Evolutionary conservation across 1,140 invertebrate species (phyloP), one percentile per base, ranked within the genome.

Genomic region (Aphis craccivora): DNA sequence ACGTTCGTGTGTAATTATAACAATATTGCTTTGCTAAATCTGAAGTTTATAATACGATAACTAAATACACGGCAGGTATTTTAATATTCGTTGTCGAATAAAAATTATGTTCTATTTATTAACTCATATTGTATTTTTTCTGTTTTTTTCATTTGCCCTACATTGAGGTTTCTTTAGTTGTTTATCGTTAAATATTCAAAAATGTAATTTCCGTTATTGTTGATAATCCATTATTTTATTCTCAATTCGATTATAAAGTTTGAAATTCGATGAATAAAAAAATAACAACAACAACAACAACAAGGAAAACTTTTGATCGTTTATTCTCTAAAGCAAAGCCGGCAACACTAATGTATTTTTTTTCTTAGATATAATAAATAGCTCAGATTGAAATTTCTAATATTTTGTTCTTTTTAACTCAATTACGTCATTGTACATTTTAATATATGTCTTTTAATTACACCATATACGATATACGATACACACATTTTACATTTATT

Each of bases 191-290:
- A 89, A 89, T 89, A 55, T 90, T 67, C 35, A 67, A 90, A 90
- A 90, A 90, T 43, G 40, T 37, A 90, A 90, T 90, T 90, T 67
- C 55, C 89, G 89, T 67, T 60, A 60, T 60, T 67, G 89, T 90
- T 67, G 53, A 45, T 90, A 90, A 90, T 90, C 89, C 89, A 90
- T 90, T 90, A 67, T 90, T 90, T 67, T 90, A 43, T 43, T 43
- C 89, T 67, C 25, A 67, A 90, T 67, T 23, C 55, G 55, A 60
- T 90, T 90, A 90, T n/a, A 90, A 90, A 90, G 89, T 90, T 90
- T 60, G 23, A 67, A 90, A 90, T 67, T 67, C 89, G 67, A 90
- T 90, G 67, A 90, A 25, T 43, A 45, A 3, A 40, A 88, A 1
- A 20, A 87, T 20, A 55, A 90, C 48, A 30, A 40, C n/a, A 40